Evolutionary conservation across 2,113 vertebrate genomes (phyloP), one percentile per base, ranked within the genome.

Genomic region (Albula goreensis): DNA sequence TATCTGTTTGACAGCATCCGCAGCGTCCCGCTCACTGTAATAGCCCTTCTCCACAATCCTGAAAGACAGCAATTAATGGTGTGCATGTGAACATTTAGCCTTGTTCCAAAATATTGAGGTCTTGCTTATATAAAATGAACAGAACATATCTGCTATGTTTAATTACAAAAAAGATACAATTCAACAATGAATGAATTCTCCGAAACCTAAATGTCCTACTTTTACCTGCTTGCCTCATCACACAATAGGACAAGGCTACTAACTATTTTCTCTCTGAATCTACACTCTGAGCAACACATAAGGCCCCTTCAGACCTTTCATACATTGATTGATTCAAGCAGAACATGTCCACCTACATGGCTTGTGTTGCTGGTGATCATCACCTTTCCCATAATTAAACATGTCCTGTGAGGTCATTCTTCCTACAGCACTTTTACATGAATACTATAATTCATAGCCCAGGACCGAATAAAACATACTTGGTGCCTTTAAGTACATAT

Each of bases 1-100:
- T 85, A 97, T 96, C 89, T 97, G 97, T 85, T 95, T 97, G 88
- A 97, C 96, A 6, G 96, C 96, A 1, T 96, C 95, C n/a, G 97
- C 97, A 80, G 97, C 97, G 80, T 97, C 97, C 80, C 96, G 93
- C 80, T 97, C 97, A 86, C 96, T 97, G 66, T 97, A 97, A 89
- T 97, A 97, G 2, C 97, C 97, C 50, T 97, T 97, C 90, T 97
- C 97, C 89, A 97, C 97, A 94, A 97, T 97, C 92, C 97, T 97
- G 88, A 86, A 50, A 92, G 89, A 92, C 82, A 86, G 90, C 87
- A 11, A n/a, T 66, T 19, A 90, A 10, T 60, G 81, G 81, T 57
- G 49, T 85, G 0, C 19, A 6, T 41, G 52, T 17, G n/a, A 15
- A 49, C 5, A 80, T n/a, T n/a, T n/a, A 70, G 3, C n/a, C 63